A percentile compares a stretch with the other conserved stretches of the same genome.
Evolutionary conservation across 2,797 vertebrate species (phyloP).

Genomic region (Tympanoctomys barrerae): DNA sequence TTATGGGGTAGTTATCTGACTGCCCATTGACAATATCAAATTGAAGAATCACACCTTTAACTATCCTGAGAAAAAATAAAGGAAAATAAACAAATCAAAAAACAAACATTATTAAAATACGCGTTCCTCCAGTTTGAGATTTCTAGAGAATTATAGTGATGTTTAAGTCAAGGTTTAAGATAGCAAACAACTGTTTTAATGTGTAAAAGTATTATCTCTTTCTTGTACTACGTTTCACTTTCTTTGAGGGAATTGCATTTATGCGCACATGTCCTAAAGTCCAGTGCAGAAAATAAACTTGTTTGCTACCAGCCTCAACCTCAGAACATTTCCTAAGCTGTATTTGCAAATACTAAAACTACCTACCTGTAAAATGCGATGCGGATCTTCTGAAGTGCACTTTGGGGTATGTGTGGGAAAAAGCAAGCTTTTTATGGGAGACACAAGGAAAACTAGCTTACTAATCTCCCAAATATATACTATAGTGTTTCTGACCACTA

Average conservation of each 20-base stretch:
- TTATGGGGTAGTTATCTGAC: background rate
- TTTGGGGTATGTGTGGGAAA: background rate
- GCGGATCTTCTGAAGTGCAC: slow-evolving; percentile 84
- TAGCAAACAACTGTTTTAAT: slow-evolving; percentile 87
- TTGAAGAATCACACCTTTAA: slow-evolving; percentile 59
- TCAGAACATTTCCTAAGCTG: slow-evolving; percentile 88
- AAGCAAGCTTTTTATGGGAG: slow-evolving; percentile 57
- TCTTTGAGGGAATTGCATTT: slow-evolving; percentile 89
- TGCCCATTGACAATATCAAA: slow-evolving; percentile 39
- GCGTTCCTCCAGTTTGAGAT: slow-evolving; percentile 81
- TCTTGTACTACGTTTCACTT: slow-evolving; percentile 90
- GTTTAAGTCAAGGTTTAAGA: slow-evolving; percentile 87
- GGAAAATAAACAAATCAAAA: slow-evolving; percentile 68
- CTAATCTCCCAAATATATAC: slow-evolving; percentile 32
- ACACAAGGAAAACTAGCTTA: slow-evolving; percentile 55
- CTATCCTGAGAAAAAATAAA: slow-evolving; percentile 73
- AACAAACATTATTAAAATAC: slow-evolving; percentile 80
- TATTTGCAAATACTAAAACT: slow-evolving; percentile 89
- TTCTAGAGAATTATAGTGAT: slow-evolving; percentile 82
- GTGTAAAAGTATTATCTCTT: slow-evolving; percentile 88
- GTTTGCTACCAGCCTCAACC: slow-evolving; percentile 88
- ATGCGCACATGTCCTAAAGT: slow-evolving; percentile 89
- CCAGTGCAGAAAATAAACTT: slow-evolving; percentile 89
- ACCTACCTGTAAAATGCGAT: slow-evolving; percentile 88
- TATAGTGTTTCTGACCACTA: slow-evolving; percentile 69